A percentile compares a stretch with the other conserved stretches of the same genome.
Conservation (phyloP, 2,797 vertebrate genomes). For the Etheostoma perlongum region DNA sequence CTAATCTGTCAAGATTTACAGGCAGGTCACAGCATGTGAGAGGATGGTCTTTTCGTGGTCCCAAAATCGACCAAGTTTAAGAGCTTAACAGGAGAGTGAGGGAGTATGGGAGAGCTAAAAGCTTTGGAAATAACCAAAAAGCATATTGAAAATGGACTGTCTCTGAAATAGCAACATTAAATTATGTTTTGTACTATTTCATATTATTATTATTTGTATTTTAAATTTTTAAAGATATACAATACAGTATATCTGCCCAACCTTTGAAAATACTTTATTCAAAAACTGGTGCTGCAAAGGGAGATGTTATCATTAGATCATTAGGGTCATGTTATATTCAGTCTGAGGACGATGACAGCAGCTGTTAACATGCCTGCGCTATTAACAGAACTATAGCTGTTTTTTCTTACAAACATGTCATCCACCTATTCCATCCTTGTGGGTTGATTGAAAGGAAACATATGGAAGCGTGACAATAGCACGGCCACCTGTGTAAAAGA, state of each 20-base stretch:
- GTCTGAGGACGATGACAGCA: background rate
- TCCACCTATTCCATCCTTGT: background rate
- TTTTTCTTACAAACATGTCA: background rate
- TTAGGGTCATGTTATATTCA: background rate
- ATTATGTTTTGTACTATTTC: background rate
- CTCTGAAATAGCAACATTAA: background rate
- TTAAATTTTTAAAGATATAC: background rate
- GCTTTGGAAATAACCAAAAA: background rate
- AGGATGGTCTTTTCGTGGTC: background rate
- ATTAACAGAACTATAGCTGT: background rate
- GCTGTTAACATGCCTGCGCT: background rate
- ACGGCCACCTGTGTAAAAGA: background rate
- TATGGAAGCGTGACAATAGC: slow-evolving; percentile 9
- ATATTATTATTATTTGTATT: background rate
- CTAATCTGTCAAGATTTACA: background rate
- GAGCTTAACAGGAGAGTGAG: background rate
- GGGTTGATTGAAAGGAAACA: slow-evolving; percentile 10
- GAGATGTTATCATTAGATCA: background rate
- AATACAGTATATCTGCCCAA: background rate
- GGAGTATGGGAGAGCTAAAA: background rate
- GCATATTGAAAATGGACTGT: background rate
- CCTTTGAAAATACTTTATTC: background rate
- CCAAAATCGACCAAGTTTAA: background rate
- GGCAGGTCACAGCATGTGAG: background rate
- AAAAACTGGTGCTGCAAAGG: background rate